Evolutionary conservation across 2,888 invertebrate genomes (phyloP).

Genomic region (Fragum whitleyi): DNA sequence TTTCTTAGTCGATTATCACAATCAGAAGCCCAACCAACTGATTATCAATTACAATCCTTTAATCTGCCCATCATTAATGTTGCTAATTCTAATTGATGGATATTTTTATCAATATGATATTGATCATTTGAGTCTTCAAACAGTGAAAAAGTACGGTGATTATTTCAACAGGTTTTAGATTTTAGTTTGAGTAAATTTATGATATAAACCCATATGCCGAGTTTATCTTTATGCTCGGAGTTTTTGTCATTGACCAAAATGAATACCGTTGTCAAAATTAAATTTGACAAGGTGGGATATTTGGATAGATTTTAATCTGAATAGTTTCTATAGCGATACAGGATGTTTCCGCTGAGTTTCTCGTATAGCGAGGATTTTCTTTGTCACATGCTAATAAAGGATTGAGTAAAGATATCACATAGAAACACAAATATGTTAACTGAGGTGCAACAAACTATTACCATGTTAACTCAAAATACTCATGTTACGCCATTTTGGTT

Average conservation of each 20-base stretch:
- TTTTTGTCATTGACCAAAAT: not conserved
- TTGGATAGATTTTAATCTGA: constrained; percentile 26
- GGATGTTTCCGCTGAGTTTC: constrained; percentile 21
- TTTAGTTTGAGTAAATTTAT: too few relatives aligned
- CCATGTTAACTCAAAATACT: not conserved
- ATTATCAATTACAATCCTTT: too few relatives aligned
- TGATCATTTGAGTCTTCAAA: too few relatives aligned
- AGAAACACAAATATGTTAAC: constrained; percentile 51
- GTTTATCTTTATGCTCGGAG: too few relatives aligned
- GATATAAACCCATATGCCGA: too few relatives aligned
- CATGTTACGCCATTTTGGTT: not conserved
- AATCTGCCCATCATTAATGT: too few relatives aligned
- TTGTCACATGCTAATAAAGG: constrained; percentile 28
- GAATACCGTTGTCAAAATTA: constrained; percentile 8
- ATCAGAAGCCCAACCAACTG: too few relatives aligned
- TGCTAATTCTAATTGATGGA: too few relatives aligned
- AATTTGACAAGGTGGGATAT: constrained; percentile 12
- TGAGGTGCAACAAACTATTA: constrained; percentile 18
- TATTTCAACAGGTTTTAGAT: too few relatives aligned
- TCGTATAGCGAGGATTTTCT: constrained; percentile 17
- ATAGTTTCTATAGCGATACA: constrained; percentile 26
- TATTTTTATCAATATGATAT: too few relatives aligned
- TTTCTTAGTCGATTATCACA: too few relatives aligned
- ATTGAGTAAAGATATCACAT: constrained; percentile 59
- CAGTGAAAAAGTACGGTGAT: too few relatives aligned